Base-by-base conservation (phyloP, 2,797 vertebrate genomes). In the Mionectes olivaceus region DNA sequence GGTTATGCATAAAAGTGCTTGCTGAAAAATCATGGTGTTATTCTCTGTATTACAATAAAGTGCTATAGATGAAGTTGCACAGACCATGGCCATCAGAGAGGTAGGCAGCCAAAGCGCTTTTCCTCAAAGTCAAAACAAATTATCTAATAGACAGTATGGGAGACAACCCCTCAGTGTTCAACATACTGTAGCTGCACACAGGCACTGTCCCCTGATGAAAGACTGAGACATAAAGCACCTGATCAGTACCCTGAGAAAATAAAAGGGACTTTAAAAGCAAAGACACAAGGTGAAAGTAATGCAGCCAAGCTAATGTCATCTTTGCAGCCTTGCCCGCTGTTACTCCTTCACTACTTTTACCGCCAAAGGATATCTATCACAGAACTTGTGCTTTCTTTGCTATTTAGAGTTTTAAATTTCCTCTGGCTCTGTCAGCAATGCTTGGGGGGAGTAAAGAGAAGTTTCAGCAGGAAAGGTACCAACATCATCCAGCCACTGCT, bases 71-170 rank as follows among this genome's bases (percentile, higher is more conserved):
- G 17, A 87, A 68, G 57, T 47, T 82, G 27, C 22, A 56, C 39
- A 24, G 64, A 71, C 11, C 49, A 33, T 7, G 23, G 39, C 57
- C 30, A 52, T 39, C 23, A 59, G 64, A 84, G 49, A 87, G 15
- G 22, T 13, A 89, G 64, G 30, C 39, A 88, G 68, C 7, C 73
- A 59, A 44, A 87, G 22, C 32, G 11, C 21, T 77, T 71, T 77
- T 61, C 60, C 49, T 67, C 37, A 24, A 81, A 76, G 52, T 73
- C 35, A 80, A 87, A 87, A 50, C 33, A 73, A 89, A 71, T 24
- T 3, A 56, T 25, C 33, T n/a, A 37, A 52, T 10, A 73, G 59
- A 55, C 0, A 0, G 33, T 53, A 46, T 5, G 56, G 59, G 23
- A 92, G 59, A 59, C 47, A 74, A n/a, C 7, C 25, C 19, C 28